Evolutionary conservation across 1,140 invertebrate genomes (phyloP).

Genomic region (Tetraneura akinire): DNA sequence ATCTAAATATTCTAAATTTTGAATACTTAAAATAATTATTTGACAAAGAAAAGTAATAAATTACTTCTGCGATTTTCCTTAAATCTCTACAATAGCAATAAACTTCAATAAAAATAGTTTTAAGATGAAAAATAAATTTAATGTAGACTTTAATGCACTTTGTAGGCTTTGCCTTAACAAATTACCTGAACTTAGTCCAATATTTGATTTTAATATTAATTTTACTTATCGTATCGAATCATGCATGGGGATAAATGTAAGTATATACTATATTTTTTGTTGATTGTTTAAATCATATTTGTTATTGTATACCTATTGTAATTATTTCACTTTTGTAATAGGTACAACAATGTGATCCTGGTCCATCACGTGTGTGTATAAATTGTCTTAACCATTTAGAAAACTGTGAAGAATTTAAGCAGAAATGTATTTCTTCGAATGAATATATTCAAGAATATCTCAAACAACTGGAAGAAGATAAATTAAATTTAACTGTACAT

Average conservation of each 20-base stretch:
- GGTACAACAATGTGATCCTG: not conserved
- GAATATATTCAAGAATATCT: constrained; percentile 15
- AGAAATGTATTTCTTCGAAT: constrained; percentile 27
- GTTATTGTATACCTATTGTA: not conserved
- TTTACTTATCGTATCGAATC: constrained; percentile 12
- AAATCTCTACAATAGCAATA: too few species aligned
- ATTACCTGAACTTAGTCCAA: not conserved
- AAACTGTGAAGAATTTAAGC: constrained; percentile 36
- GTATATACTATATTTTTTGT: not conserved
- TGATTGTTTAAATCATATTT: not conserved
- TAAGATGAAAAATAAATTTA: constrained; percentile 25
- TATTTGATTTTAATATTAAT: constrained; percentile 1
- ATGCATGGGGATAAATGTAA: constrained; percentile 30
- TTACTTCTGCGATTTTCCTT: too few species aligned
- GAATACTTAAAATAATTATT: too few species aligned
- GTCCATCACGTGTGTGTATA: not conserved
- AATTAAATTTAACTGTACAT: not conserved
- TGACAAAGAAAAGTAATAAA: too few species aligned
- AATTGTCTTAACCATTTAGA: constrained; percentile 16
- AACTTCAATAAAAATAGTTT: not conserved
- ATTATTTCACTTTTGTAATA: not conserved
- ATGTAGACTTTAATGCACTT: constrained; percentile 7
- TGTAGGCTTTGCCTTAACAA: constrained; percentile 25
- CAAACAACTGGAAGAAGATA: not conserved
- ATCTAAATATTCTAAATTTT: too few species aligned